Base-by-base conservation (phyloP, 2,888 invertebrate species). In the Calephelis perditalis region DNA sequence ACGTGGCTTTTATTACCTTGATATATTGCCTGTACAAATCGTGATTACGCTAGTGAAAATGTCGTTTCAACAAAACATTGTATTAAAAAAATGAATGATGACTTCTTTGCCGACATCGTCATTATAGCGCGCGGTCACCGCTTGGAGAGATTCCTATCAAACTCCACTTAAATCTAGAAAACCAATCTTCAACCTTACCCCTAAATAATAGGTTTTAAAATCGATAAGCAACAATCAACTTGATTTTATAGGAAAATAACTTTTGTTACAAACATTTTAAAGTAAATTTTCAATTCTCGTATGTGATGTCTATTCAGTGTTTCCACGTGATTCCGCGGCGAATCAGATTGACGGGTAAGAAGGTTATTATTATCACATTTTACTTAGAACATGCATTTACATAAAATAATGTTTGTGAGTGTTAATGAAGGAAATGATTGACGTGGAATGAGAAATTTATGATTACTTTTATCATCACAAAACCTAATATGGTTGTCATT, bases 41-140 rank as follows among this genome's bases (percentile, higher is more conserved):
- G 81, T 86, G 86, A 87, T 87, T 86, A 86, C 82, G 73, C 84
- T 84, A 89, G 88, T 88, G 88, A 86, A 89, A 87, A 86, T 89
- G 89, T 88, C 88, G 83, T 82, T 86, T 86, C 85, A 83, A 87
- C 88, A 87, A 87, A 87, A 87, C 85, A 84, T 79, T 84, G 85
- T 84, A 86, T 88, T 86, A 88, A 89, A 89, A 88, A 89, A 88
- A 88, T 89, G 89, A 89, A 83, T 88, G 87, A 89, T 87, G 89
- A 85, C 88, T 87, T 83, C 86, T 86, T 82, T 79, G 78, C 84
- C 83, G 84, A 80, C 86, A 79, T 78, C 84, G 81, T 86, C 86
- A 88, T 89, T 88, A 88, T 75, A 75, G 75, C 76, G 74, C 76
- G 81, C 82, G 85, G 84, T 84, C 84, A 81, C 76, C 75, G 75